Evolutionary conservation across 2,797 vertebrate species (phyloP), one percentile per base, ranked within the genome.

Genomic region (Gymnodraco acuticeps): DNA sequence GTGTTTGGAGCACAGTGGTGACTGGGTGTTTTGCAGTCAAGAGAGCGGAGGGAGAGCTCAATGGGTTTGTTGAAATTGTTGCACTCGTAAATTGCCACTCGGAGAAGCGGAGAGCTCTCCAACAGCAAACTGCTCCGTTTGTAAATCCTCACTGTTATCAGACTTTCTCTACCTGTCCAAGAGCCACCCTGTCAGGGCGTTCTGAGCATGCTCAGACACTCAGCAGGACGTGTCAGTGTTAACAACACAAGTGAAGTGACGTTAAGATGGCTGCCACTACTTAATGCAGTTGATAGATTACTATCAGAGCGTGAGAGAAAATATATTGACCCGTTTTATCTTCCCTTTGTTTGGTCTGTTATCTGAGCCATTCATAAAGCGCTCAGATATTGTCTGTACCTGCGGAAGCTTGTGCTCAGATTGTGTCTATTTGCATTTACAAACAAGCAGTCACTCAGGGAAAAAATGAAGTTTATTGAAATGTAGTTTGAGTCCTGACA

Each of bases 11-110:
- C 73, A 90, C 82, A 80, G 75, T 82, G 83, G 78, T 73, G 83
- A 19, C 78, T 72, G 72, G 78, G 78, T 78, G 86, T 89, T 89
- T 86, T 80, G 76, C 89, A 90, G 79, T 89, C 85, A 87, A 89
- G 87, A 88, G 91, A 79, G 91, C 81, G 86, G 88, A 75, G 88
- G 88, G 90, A 89, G 88, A 87, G 70, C 78, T 89, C 81, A 60
- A 87, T 83, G 80, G 86, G 73, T 87, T 85, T 86, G 84, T 78
- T 87, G 78, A 87, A 92, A 90, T 86, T 76, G 83, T 73, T 82
- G 85, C 70, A 82, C 87, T 87, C 75, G 42, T 77, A 90, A 90
- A 91, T 87, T 91, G 88, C 81, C 90, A 84, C 89, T 88, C 47
- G 42, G 71, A 77, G 78, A 86, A 70, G 69, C 61, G 48, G 53